Percentiles rank a stretch among this genome's conserved stretches.
These are phyloP conservation scores for Enteromius fasciolatus DNA, from an alignment of 2,797 vertebrate species.

Conservation along the genomic window DNA sequence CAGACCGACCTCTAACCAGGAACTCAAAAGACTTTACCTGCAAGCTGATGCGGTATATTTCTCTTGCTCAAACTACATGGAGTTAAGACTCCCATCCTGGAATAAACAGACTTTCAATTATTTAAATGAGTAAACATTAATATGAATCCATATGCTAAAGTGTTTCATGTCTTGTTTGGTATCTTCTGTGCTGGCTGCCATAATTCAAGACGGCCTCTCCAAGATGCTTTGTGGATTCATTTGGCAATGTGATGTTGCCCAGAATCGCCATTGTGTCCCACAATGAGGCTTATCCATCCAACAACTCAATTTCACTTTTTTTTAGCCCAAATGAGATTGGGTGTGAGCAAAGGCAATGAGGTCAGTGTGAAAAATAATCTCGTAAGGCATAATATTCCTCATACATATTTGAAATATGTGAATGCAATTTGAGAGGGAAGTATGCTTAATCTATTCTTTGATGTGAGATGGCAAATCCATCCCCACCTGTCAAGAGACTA, in stretches of 20 bases:
- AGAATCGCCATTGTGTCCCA: constrained; percentile 35
- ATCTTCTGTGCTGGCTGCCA: neutral
- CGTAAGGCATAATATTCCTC: constrained; percentile 54
- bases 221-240: constrained; percentile 16
- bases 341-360: constrained; percentile 57
- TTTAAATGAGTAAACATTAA: neutral
- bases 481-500: constrained; percentile 39
- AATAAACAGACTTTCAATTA: neutral
- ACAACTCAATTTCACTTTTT: constrained; percentile 43
- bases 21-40: neutral
- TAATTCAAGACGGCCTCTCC: neutral
- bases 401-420: constrained; percentile 58
- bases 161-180: neutral
- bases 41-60: neutral
- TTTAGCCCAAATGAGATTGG: constrained; percentile 46
- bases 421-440: constrained; percentile 56
- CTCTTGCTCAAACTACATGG: neutral
- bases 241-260: constrained; percentile 30
- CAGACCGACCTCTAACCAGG: constrained; percentile 20
- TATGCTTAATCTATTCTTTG: constrained; percentile 51
- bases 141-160: neutral
- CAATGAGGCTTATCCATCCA: constrained; percentile 39
- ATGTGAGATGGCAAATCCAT: constrained; percentile 39
- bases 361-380: constrained; percentile 60
- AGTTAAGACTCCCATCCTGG: neutral